phyloP scores from a whole-genome alignment of 2,113 vertebrate species.

The Corapipo altera region DNA sequence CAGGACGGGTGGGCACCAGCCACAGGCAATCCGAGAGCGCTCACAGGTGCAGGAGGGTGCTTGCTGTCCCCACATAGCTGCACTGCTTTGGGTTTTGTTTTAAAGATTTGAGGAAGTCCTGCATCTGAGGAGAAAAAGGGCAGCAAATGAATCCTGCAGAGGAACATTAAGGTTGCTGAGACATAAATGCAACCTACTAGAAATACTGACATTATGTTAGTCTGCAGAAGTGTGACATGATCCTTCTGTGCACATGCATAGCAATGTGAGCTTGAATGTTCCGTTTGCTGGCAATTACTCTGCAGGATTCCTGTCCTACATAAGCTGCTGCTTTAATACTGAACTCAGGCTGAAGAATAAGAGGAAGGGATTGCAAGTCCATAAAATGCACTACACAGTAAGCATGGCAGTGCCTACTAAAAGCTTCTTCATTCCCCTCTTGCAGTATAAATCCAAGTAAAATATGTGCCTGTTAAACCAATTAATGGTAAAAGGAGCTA shows the following conservation, averaged over 20 bases:
- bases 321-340: neutral
- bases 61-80: neutral
- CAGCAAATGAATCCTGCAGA: neutral
- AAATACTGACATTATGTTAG: neutral
- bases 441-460: neutral
- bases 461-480: neutral
- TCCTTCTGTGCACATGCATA: neutral
- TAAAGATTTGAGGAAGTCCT: neutral
- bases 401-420: neutral
- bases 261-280: neutral
- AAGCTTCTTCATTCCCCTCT: neutral
- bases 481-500: neutral
- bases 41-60: fast-evolving
- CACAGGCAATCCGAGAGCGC: neutral
- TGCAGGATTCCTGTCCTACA: neutral
- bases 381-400: neutral
- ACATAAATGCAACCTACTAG: neutral
- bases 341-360: neutral
- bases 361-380: neutral
- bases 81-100: neutral
- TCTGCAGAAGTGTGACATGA: neutral
- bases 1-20: fast-evolving
- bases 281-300: neutral
- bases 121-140: neutral
- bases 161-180: neutral